Conservation (phyloP, 2,888 invertebrate species). For the Mesorhabditis spiculigera region DNA sequence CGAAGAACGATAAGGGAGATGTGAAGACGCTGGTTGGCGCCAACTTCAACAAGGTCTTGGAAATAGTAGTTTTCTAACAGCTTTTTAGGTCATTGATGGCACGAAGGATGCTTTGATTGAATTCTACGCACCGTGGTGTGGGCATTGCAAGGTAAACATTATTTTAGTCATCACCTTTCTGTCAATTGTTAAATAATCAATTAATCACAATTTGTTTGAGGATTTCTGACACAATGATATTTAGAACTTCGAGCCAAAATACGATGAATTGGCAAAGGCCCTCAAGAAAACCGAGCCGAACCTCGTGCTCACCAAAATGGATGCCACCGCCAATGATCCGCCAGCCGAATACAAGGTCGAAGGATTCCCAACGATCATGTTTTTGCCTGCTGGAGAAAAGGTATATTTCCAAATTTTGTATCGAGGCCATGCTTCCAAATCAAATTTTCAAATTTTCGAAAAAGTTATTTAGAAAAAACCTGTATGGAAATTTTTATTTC, state of each 20-base stretch:
- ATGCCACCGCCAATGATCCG: conserved; percentile 65
- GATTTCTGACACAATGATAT: conserved; percentile 5
- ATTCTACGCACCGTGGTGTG: conserved; percentile 68
- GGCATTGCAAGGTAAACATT: conserved; percentile 62
- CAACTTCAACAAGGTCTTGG: conserved; percentile 61
- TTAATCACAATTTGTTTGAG: neutral
- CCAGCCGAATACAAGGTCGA: conserved; percentile 61
- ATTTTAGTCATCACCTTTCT: neutral
- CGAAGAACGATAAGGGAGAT: conserved; percentile 63
- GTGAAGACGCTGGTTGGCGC: conserved; percentile 65
- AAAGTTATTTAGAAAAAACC: too few relatives aligned
- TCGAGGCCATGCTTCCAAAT: conserved; percentile 7
- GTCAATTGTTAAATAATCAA: neutral
- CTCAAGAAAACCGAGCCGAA: conserved; percentile 46
- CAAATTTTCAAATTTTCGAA: neutral
- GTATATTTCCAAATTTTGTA: conserved; percentile 5
- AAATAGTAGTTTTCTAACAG: conserved; percentile 10
- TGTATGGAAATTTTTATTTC: too few relatives aligned
- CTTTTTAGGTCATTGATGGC: conserved; percentile 60
- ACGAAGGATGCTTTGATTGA: conserved; percentile 65
- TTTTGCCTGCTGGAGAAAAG: conserved; percentile 60
- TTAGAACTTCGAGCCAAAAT: conserved; percentile 63
- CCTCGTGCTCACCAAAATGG: conserved; percentile 64
- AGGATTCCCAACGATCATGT: conserved; percentile 65
- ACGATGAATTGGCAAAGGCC: conserved; percentile 50